phyloP scores from a whole-genome alignment of 2,888 invertebrate genomes.

The Bursaphelenchus okinawaensis region DNA sequence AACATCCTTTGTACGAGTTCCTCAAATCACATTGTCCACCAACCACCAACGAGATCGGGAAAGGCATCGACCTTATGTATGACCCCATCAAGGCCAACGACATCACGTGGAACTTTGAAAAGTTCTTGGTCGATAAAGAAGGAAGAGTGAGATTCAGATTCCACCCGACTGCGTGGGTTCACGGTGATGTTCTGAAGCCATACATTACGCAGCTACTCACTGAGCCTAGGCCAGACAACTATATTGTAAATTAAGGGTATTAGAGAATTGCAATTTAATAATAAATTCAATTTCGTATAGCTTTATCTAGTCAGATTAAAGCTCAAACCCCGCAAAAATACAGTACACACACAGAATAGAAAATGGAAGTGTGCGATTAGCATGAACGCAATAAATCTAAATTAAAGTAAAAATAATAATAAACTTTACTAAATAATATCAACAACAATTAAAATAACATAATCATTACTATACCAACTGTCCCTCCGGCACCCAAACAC shows the following conservation, averaged over 20 bases:
- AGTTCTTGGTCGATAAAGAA: conserved; percentile 50
- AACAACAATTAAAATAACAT: too few relatives aligned
- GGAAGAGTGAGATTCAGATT: conserved; percentile 56
- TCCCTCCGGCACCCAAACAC: conserved; percentile 38
- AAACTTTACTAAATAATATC: too few relatives aligned
- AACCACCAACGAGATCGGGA: conserved; percentile 50
- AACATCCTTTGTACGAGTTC: conserved; percentile 55
- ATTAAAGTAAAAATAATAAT: too few relatives aligned
- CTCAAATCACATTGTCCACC: conserved; percentile 53
- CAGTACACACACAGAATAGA: too few relatives aligned
- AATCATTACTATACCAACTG: background rate
- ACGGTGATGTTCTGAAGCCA: conserved; percentile 48
- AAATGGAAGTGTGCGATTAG: too few relatives aligned
- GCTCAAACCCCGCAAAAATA: too few relatives aligned
- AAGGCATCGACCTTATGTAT: conserved; percentile 50
- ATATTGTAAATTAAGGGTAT: background rate
- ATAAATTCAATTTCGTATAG: too few relatives aligned
- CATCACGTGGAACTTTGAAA: conserved; percentile 56
- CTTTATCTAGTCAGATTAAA: too few relatives aligned
- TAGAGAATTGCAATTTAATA: too few relatives aligned
- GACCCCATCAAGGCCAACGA: conserved; percentile 47
- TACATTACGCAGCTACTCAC: conserved; percentile 44
- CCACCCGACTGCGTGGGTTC: conserved; percentile 53
- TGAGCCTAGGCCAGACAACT: conserved; percentile 14
- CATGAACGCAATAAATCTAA: too few relatives aligned